These are phyloP conservation scores for Condylostylus longicornis DNA, from an alignment of 1,140 invertebrate species.

Conservation along the genomic window DNA sequence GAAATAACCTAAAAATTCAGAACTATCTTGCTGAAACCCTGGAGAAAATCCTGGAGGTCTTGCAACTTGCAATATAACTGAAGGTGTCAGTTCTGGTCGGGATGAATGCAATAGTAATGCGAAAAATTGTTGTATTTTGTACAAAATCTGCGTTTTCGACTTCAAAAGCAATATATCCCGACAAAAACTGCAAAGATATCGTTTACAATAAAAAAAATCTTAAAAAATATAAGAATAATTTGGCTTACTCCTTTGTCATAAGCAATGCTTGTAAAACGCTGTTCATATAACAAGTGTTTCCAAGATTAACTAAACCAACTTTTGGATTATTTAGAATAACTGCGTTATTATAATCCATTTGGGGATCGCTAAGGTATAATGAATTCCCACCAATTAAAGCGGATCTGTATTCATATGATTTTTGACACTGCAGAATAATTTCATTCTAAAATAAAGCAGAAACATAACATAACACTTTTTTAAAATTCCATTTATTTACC, in stretches of 20 bases:
- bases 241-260: conserved; percentile 60
- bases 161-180: conserved; percentile 40
- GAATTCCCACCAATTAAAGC: not conserved
- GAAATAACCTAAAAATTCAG: conserved; percentile 68
- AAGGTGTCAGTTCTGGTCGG: conserved; percentile 47
- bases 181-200: conserved; percentile 38
- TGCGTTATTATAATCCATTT: not conserved
- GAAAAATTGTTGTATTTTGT: conserved; percentile 57
- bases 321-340: conserved; percentile 31
- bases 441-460: not conserved
- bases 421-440: not conserved
- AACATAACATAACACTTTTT: not conserved
- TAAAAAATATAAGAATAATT: not conserved
- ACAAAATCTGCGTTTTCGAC: conserved; percentile 38
- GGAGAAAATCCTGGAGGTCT: conserved; percentile 58
- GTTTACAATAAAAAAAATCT: not conserved
- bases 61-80: conserved; percentile 47
- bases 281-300: conserved; percentile 81
- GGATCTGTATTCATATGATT: not conserved
- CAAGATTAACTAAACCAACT: conserved; percentile 67
- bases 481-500: conserved; percentile 5
- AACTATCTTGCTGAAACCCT: conserved; percentile 72
- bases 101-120: conserved; percentile 54
- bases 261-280: conserved; percentile 67
- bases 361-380: not conserved